phyloP scores from a whole-genome alignment of 2,797 vertebrate species.

The Todus mexicanus region DNA sequence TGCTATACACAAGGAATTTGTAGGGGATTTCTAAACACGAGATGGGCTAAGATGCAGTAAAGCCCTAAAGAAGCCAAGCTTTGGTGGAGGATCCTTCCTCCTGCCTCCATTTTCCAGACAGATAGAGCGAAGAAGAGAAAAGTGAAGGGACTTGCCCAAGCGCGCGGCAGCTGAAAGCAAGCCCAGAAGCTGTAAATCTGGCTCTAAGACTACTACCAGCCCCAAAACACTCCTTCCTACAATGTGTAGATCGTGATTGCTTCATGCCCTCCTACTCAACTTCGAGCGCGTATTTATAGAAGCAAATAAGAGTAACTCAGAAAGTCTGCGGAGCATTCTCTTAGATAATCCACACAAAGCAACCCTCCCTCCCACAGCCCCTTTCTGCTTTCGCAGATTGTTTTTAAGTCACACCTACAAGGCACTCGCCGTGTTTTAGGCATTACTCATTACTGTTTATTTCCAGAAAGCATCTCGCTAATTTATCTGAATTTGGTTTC shows the following conservation, averaged over 20 bases:
- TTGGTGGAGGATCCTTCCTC: neutral
- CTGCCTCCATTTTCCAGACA: neutral
- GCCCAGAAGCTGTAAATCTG: neutral
- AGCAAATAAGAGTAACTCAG: neutral
- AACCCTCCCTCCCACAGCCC: conserved; percentile 19
- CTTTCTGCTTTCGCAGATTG: conserved; percentile 52
- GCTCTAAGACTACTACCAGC: neutral
- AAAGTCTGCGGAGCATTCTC: neutral
- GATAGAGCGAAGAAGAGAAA: neutral
- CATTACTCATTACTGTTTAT: conserved; percentile 62
- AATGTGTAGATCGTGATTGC: neutral
- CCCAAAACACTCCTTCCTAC: neutral
- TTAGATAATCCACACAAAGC: conserved; percentile 5
- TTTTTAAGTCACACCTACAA: conserved; percentile 35
- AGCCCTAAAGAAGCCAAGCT: neutral
- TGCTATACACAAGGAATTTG: neutral
- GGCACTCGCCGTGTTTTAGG: neutral
- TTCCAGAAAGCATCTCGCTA: conserved; percentile 51
- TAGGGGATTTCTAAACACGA: neutral
- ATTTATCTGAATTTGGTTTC: conserved; percentile 65
- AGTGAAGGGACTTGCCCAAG: conserved; percentile 25
- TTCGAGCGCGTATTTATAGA: neutral
- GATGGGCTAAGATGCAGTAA: neutral
- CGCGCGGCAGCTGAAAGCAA: neutral
- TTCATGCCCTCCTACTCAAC: conserved; percentile 12